A percentile compares a stretch with the other conserved stretches of the same genome.
These are phyloP conservation scores for Mustelus asterias DNA, from an alignment of 2,113 vertebrate genomes.

Conservation along the genomic window DNA sequence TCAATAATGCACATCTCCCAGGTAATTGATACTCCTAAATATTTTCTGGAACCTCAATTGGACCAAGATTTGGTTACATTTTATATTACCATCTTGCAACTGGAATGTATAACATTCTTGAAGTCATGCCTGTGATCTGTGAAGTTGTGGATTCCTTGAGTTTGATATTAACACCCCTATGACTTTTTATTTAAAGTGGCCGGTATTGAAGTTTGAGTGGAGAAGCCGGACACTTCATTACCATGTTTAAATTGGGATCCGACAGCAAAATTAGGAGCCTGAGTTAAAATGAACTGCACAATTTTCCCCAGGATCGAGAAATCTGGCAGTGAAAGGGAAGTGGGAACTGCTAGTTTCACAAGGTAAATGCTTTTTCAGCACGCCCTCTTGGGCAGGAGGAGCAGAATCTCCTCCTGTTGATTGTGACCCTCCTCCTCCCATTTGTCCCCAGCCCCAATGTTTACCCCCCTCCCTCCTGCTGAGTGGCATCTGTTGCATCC, in stretches of 20 bases:
- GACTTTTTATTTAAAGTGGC: background rate
- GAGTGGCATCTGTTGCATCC: background rate
- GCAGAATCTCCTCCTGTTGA: background rate
- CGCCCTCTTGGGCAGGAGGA: background rate
- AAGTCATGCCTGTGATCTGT: background rate
- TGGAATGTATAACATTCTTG: background rate
- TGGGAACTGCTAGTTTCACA: background rate
- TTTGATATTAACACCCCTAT: background rate
- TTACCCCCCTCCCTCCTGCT: background rate
- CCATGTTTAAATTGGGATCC: background rate
- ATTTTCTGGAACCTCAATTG: background rate
- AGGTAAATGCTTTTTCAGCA: background rate
- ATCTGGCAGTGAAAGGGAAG: background rate
- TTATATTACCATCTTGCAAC: background rate
- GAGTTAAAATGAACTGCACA: background rate
- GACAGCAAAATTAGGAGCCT: background rate
- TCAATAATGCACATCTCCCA: background rate
- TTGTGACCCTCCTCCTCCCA: background rate
- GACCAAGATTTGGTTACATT: background rate
- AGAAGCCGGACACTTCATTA: background rate
- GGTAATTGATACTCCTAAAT: background rate
- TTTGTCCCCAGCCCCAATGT: background rate
- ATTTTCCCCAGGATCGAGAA: background rate
- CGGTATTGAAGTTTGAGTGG: background rate
- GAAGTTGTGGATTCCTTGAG: background rate